Percentiles rank a stretch among this genome's conserved stretches.
phyloP scores from a whole-genome alignment of 1,140 invertebrate species.

The Parasteatoda tepidariorum region DNA sequence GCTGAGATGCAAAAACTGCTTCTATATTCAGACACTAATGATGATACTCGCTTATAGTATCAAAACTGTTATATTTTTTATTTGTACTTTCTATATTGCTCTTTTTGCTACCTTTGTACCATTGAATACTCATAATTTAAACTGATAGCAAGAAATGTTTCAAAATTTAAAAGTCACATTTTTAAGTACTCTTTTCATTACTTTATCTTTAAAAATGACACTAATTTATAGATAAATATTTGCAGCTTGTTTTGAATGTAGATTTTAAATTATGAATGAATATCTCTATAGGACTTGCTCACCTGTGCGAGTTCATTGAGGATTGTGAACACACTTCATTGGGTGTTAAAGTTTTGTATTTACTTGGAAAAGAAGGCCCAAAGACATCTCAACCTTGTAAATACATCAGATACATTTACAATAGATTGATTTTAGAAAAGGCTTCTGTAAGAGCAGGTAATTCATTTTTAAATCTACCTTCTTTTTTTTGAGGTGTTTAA shows the following conservation, averaged over 20 bases:
- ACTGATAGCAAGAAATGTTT: too few relatives aligned
- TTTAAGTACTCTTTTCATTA: too few relatives aligned
- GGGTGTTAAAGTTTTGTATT: conserved; percentile 95
- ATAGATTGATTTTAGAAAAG: conserved; percentile 96
- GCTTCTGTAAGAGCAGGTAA: conserved; percentile 85
- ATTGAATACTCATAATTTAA: too few relatives aligned
- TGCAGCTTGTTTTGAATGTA: too few relatives aligned
- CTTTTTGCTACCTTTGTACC: too few relatives aligned
- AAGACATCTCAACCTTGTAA: conserved; percentile 91
- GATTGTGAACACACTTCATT: conserved; percentile 98
- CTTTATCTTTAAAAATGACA: too few relatives aligned
- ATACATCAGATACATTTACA: conserved; percentile 99
- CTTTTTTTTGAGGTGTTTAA: too few relatives aligned
- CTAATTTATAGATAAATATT: too few relatives aligned
- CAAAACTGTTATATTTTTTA: background rate
- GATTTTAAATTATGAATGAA: background rate
- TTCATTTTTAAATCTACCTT: too few relatives aligned
- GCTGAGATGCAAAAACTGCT: background rate
- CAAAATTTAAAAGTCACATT: too few relatives aligned
- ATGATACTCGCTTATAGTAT: too few relatives aligned
- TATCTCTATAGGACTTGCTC: conserved; percentile 79
- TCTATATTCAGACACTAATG: background rate
- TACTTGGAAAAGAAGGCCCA: conserved; percentile 97
- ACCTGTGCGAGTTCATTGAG: conserved; percentile 99
- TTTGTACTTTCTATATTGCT: too few relatives aligned